Percentiles rank a stretch among this genome's conserved stretches.
Evolutionary conservation across 2,888 invertebrate genomes (phyloP).

Genomic region (Laspeyria flexula): DNA sequence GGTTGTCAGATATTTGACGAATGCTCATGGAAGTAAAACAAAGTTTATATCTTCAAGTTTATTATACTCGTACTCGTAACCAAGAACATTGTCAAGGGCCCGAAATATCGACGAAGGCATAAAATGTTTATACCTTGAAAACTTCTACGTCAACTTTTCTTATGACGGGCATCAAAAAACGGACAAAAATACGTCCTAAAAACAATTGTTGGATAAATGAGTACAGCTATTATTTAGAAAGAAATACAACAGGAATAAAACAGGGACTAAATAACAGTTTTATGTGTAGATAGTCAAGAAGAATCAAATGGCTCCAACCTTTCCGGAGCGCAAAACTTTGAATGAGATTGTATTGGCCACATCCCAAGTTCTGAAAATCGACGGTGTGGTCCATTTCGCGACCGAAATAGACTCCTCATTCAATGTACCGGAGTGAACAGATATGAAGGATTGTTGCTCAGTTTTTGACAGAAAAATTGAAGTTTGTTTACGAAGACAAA

Average conservation of each 20-base stretch:
- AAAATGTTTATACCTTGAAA: slow-evolving; percentile 37
- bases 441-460: slow-evolving; percentile 27
- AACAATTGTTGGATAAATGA: slow-evolving; percentile 10
- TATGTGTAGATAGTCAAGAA: slow-evolving; percentile 26
- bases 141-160: slow-evolving; percentile 33
- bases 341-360: slow-evolving; percentile 81
- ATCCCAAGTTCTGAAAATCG: slow-evolving; percentile 63
- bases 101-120: slow-evolving; percentile 25
- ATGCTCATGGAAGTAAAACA: slow-evolving; percentile 23
- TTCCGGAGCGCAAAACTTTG: slow-evolving; percentile 68
- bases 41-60: slow-evolving; percentile 26
- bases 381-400: slow-evolving; percentile 33
- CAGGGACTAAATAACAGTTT: slow-evolving; percentile 7
- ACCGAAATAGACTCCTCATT: slow-evolving; percentile 30
- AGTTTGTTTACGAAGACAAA: neutral
- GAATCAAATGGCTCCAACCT: slow-evolving; percentile 52
- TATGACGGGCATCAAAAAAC: slow-evolving; percentile 31
- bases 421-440: slow-evolving; percentile 32
- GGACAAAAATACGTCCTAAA: slow-evolving; percentile 19
- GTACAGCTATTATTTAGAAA: neutral
- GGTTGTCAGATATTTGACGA: neutral
- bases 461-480: slow-evolving; percentile 17
- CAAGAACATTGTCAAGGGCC: slow-evolving; percentile 23
- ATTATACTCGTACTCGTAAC: slow-evolving; percentile 25
- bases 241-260: neutral